phyloP scores from a whole-genome alignment of 2,888 invertebrate genomes.

The Hyposoter didymator region DNA sequence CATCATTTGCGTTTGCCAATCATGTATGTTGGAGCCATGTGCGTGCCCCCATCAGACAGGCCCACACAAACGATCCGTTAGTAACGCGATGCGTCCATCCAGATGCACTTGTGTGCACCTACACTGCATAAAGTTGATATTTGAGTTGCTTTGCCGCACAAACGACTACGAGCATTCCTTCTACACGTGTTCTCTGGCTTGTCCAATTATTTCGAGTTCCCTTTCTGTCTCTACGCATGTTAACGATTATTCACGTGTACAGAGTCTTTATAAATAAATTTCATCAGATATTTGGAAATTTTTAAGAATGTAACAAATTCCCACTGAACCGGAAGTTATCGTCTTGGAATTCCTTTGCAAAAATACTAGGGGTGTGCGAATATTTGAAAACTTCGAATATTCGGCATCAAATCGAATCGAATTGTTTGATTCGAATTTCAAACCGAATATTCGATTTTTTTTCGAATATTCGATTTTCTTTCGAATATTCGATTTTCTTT shows the following conservation, averaged over 20 bases:
- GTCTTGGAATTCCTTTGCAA: too few relatives aligned
- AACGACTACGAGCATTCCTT: slow-evolving; percentile 15
- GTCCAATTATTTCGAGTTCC: slow-evolving; percentile 15
- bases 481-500: too few relatives aligned
- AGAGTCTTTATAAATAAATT: too few relatives aligned
- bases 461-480: too few relatives aligned
- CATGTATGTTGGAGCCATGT: slow-evolving; percentile 50
- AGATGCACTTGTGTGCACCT: neutral
- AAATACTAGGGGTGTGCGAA: too few relatives aligned
- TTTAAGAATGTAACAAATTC: too few relatives aligned
- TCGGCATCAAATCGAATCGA: too few relatives aligned
- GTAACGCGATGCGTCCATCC: slow-evolving; percentile 22
- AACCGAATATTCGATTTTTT: too few relatives aligned
- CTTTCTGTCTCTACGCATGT: neutral
- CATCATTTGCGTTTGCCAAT: slow-evolving; percentile 59
- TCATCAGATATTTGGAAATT: too few relatives aligned
- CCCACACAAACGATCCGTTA: slow-evolving; percentile 24
- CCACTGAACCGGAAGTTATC: too few relatives aligned
- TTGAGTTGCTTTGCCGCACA: slow-evolving; percentile 39
- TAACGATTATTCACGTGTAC: neutral
- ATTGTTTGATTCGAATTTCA: too few relatives aligned
- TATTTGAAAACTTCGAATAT: too few relatives aligned
- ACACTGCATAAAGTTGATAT: slow-evolving; percentile 51
- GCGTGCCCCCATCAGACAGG: slow-evolving; percentile 53
- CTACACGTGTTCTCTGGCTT: neutral